Evolutionary conservation across 1,140 invertebrate genomes (phyloP).

Genomic region (Anoplolepis gracilipes): DNA sequence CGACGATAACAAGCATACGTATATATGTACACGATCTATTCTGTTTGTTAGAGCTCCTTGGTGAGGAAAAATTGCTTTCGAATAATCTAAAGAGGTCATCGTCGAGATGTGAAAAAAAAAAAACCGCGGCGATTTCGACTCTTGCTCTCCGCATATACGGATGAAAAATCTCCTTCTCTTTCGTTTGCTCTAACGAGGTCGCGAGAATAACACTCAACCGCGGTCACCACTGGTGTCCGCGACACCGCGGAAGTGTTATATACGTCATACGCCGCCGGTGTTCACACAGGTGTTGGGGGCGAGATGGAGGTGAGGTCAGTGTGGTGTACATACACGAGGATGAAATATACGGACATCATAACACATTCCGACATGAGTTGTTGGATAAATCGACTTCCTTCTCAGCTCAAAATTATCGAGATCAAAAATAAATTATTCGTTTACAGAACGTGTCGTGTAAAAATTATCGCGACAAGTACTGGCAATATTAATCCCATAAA

Average conservation of each 20-base stretch:
- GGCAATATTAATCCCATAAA: too few relatives aligned
- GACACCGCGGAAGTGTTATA: constrained; percentile 44
- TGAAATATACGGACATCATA: not conserved
- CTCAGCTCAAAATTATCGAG: not conserved
- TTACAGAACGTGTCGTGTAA: not conserved
- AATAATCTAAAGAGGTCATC: constrained; percentile 23
- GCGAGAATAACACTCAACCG: constrained; percentile 14
- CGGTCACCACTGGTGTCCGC: not conserved
- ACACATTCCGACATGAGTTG: not conserved
- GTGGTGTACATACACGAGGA: not conserved
- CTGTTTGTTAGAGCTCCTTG: not conserved
- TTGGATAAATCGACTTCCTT: not conserved
- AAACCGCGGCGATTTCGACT: constrained; percentile 6
- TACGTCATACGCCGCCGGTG: constrained; percentile 13
- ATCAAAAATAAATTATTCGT: not conserved
- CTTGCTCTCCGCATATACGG: not conserved
- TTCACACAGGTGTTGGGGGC: constrained; percentile 5
- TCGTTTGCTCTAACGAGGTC: constrained; percentile 37
- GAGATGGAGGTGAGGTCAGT: constrained; percentile 4
- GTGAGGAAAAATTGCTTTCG: not conserved
- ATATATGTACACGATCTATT: too few relatives aligned
- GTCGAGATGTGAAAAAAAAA: constrained; percentile 7
- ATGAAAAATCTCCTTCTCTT: constrained; percentile 34
- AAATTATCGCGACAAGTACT: not conserved
- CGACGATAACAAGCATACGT: not conserved